These are phyloP conservation scores for Thaleichthys pacificus DNA, from an alignment of 2,797 vertebrate genomes.

Conservation along the genomic window DNA sequence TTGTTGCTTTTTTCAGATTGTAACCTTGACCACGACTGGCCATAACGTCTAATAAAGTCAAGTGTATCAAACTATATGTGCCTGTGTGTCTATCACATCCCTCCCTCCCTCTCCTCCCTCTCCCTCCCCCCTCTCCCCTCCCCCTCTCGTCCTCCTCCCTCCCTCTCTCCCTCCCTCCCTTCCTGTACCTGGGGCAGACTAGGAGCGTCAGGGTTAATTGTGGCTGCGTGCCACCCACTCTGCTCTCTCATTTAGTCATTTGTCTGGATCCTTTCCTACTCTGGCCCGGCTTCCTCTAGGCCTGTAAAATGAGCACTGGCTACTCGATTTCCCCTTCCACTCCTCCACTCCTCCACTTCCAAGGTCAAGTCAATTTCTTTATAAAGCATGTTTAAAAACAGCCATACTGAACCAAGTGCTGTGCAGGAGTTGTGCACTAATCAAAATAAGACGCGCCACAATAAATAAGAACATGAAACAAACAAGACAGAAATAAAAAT, in stretches of 20 bases:
- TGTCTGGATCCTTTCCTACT: slow-evolving; percentile 85
- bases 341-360: slow-evolving; percentile 10
- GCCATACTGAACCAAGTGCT: too few species aligned
- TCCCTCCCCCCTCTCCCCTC: too few species aligned
- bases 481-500: too few species aligned
- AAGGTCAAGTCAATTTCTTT: too few species aligned
- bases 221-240: slow-evolving; percentile 67
- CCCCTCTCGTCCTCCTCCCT: too few species aligned
- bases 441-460: too few species aligned
- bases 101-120: too few species aligned
- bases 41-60: neutral
- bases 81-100: neutral
- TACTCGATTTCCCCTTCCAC: slow-evolving; percentile 68
- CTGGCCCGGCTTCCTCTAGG: slow-evolving; percentile 75
- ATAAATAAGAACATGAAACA: too few species aligned
- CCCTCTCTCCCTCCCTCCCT: neutral
- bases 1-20: too few species aligned
- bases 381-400: too few species aligned
- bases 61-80: neutral
- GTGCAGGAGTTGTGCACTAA: too few species aligned
- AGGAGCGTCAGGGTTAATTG: slow-evolving; percentile 30
- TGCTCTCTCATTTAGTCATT: slow-evolving; percentile 81
- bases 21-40: neutral
- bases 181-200: slow-evolving; percentile 40
- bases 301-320: slow-evolving; percentile 84